Evolutionary conservation across 2,888 invertebrate genomes (phyloP).

Genomic region (Thymelicus lineola): DNA sequence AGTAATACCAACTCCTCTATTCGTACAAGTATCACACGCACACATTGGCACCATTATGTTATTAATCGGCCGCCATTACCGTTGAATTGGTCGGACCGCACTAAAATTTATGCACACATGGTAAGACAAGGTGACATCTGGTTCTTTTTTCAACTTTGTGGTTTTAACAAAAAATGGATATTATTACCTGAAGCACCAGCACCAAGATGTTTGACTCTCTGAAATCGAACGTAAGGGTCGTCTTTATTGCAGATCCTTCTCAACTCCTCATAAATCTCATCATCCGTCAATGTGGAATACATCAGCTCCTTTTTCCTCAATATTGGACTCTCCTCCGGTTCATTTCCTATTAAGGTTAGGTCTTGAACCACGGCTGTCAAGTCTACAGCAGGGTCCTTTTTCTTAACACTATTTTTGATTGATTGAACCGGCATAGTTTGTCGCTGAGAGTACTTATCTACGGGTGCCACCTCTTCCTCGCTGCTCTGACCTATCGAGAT

Average conservation of each 20-base stretch:
- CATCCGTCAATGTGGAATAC: conserved; percentile 86
- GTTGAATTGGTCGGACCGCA: no score
- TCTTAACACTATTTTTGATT: conserved; percentile 71
- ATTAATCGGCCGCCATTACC: no score
- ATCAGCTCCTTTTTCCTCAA: conserved; percentile 85
- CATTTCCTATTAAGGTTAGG: conserved; percentile 72
- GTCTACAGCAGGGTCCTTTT: conserved; percentile 71
- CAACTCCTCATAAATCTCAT: conserved; percentile 91
- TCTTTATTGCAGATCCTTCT: conserved; percentile 92
- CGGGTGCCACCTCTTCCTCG: conserved; percentile 79
- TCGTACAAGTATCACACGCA: no score
- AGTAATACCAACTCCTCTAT: no score
- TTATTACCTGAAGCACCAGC: conserved; percentile 92
- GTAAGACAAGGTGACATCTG: no score
- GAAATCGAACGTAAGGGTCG: conserved; percentile 92
- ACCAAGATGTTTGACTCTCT: conserved; percentile 93
- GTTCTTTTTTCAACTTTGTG: no score
- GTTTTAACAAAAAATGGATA: not conserved
- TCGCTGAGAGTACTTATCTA: conserved; percentile 66
- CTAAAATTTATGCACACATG: no score
- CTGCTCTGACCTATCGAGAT: conserved; percentile 81
- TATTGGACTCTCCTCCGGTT: conserved; percentile 84
- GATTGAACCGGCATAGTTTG: conserved; percentile 85
- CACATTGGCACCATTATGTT: no score
- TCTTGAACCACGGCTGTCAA: conserved; percentile 72